These are phyloP conservation scores for Baronia brevicornis DNA, from an alignment of 2,888 invertebrate species.

Conservation along the genomic window DNA sequence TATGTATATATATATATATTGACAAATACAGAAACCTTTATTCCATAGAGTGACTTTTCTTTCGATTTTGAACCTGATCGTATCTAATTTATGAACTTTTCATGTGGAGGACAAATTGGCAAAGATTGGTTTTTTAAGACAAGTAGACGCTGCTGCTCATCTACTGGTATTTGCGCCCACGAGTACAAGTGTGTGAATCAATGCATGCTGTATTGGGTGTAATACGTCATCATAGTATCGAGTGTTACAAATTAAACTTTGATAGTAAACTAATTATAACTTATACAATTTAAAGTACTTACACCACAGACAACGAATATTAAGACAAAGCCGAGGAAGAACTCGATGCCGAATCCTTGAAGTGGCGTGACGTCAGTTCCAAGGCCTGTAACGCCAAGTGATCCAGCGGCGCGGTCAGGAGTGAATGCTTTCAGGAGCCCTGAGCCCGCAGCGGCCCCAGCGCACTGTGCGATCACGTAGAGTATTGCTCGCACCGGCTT, in stretches of 20 bases:
- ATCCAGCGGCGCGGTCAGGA: conserved; percentile 75
- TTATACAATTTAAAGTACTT: conserved; percentile 28
- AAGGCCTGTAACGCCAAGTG: conserved; percentile 82
- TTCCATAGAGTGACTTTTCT: too few species aligned
- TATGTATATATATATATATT: too few species aligned
- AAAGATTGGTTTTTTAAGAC: too few species aligned
- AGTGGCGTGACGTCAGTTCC: conserved; percentile 77
- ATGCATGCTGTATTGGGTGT: too few species aligned
- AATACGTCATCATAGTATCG: too few species aligned
- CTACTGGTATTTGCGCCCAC: too few species aligned
- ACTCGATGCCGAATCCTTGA: conserved; percentile 93
- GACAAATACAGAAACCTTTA: too few species aligned
- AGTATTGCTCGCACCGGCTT: conserved; percentile 83
- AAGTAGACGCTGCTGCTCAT: too few species aligned
- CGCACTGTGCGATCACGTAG: conserved; percentile 88
- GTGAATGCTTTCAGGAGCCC: conserved; percentile 84
- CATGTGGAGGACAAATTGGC: too few species aligned
- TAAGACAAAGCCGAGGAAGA: conserved; percentile 91
- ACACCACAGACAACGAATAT: conserved; percentile 93
- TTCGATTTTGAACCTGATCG: too few species aligned
- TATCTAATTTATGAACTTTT: too few species aligned
- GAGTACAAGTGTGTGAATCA: too few species aligned
- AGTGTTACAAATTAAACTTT: background rate
- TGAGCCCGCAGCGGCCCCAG: conserved; percentile 88
- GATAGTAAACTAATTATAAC: background rate